A percentile compares a stretch with the other conserved stretches of the same genome.
phyloP scores from a whole-genome alignment of 1,140 invertebrate genomes.

The Pseudomyrmex flavicornis region DNA sequence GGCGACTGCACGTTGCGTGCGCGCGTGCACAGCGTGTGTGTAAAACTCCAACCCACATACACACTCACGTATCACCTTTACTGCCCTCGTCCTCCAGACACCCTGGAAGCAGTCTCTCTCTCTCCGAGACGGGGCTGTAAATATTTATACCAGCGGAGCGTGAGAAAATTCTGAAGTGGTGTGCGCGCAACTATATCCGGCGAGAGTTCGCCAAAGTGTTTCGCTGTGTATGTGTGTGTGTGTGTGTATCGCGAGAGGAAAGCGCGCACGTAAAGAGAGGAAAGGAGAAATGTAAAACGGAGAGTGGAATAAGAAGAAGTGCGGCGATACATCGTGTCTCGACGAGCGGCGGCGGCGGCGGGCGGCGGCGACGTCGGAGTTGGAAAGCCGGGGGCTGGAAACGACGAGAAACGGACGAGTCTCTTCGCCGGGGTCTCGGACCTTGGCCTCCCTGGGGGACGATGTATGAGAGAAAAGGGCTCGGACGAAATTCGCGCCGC shows the following conservation, averaged over 20 bases:
- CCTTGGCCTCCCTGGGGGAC: constrained; percentile 42
- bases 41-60: background rate
- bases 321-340: constrained; percentile 33
- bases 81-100: constrained; percentile 31
- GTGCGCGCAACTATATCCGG: constrained; percentile 19
- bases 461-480: constrained; percentile 38
- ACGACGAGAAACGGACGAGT: constrained; percentile 29
- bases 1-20: background rate
- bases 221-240: background rate
- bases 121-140: constrained; percentile 63
- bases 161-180: constrained; percentile 74
- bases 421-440: constrained; percentile 11
- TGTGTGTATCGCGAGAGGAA: background rate
- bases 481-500: constrained; percentile 36
- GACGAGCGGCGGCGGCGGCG: no score
- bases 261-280: background rate
- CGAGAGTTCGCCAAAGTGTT: constrained; percentile 9
- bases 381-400: constrained; percentile 6
- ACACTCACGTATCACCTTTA: background rate
- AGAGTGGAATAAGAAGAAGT: constrained; percentile 15
- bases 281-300: background rate
- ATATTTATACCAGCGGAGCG: constrained; percentile 74
- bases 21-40: background rate
- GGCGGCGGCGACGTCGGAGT: background rate
- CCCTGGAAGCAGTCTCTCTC: constrained; percentile 59